These are phyloP conservation scores for Nothobranchius kuhntae DNA, from an alignment of 2,113 vertebrate species.

Conservation along the genomic window DNA sequence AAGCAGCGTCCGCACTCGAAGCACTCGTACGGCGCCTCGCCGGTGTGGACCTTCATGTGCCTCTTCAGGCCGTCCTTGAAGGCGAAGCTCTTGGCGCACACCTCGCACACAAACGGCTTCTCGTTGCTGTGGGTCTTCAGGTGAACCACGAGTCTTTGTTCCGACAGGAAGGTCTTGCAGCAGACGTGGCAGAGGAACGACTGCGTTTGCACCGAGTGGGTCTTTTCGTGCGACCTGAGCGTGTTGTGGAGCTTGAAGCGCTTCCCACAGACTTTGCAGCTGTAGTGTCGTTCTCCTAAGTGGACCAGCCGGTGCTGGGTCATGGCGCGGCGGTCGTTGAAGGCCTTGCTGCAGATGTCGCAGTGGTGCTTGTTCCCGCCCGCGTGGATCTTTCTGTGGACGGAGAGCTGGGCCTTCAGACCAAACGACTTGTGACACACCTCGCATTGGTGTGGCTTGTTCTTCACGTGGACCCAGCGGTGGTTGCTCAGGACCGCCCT, in stretches of 20 bases:
- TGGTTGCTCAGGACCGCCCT: neutral
- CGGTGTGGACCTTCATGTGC: slow-evolving; percentile 15
- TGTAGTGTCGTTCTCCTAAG: slow-evolving; percentile 14
- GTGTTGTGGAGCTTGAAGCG: slow-evolving; percentile 6
- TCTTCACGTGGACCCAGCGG: slow-evolving; percentile 16
- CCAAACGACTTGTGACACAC: slow-evolving; percentile 19
- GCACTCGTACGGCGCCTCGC: slow-evolving; percentile 11
- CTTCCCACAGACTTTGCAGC: slow-evolving; percentile 51
- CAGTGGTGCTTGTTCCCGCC: slow-evolving; percentile 19
- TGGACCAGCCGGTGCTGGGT: slow-evolving; percentile 36
- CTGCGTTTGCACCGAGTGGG: slow-evolving; percentile 2
- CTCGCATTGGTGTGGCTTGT: slow-evolving; percentile 35
- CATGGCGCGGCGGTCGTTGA: slow-evolving; percentile 20
- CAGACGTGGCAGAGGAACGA: slow-evolving; percentile 24
- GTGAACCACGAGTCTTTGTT: neutral
- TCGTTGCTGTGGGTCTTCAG: slow-evolving; percentile 5
- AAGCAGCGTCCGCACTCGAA: slow-evolving; percentile 8
- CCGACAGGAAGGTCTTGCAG: slow-evolving; percentile 13
- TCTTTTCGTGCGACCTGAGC: slow-evolving; percentile 36
- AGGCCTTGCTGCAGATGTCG: slow-evolving; percentile 17
- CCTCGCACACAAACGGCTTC: neutral
- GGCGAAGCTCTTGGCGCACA: slow-evolving; percentile 5
- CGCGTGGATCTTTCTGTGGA: slow-evolving; percentile 21
- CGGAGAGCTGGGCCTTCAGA: slow-evolving; percentile 9
- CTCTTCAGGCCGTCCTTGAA: neutral